Conservation (phyloP, 2,113 vertebrate species). For the Oxygymnocypris stewartii region DNA sequence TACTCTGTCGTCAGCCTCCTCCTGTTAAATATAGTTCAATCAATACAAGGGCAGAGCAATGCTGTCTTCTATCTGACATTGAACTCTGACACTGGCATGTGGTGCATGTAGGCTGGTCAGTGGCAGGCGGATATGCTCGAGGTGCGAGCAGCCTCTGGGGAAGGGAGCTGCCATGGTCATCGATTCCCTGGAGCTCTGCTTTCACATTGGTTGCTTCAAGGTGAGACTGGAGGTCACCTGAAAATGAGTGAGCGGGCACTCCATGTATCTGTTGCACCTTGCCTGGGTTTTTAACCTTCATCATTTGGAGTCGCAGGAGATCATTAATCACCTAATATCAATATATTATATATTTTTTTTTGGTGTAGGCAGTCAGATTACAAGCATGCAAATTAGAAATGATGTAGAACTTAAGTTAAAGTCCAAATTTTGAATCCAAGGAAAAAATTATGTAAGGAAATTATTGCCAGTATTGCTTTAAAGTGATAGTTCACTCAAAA, state of each 20-base stretch:
- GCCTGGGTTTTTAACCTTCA: neutral
- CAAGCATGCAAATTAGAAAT: constrained; percentile 11
- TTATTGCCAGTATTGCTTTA: neutral
- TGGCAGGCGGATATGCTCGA: constrained; percentile 87
- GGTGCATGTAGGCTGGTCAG: constrained; percentile 86
- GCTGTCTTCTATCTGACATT: constrained; percentile 18
- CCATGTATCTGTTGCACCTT: neutral
- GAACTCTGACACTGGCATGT: constrained; percentile 54
- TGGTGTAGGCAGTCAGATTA: constrained; percentile 36
- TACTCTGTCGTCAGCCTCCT: neutral
- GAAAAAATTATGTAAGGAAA: neutral
- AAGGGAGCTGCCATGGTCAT: constrained; percentile 96
- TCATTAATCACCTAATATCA: neutral
- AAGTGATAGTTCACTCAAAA: neutral
- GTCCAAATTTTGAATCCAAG: neutral
- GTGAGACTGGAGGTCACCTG: constrained; percentile 77
- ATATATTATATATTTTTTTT: neutral
- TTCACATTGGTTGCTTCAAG: constrained; percentile 97
- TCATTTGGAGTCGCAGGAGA: neutral
- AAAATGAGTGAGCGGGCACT: neutral
- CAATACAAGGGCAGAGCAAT: constrained; percentile 4
- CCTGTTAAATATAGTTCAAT: neutral
- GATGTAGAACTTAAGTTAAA: neutral
- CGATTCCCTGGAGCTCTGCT: constrained; percentile 93
- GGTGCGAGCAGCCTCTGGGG: constrained; percentile 88